Evolutionary conservation across 2,888 invertebrate genomes (phyloP), one percentile per base, ranked within the genome.

Genomic region (Acholoe squamosa): DNA sequence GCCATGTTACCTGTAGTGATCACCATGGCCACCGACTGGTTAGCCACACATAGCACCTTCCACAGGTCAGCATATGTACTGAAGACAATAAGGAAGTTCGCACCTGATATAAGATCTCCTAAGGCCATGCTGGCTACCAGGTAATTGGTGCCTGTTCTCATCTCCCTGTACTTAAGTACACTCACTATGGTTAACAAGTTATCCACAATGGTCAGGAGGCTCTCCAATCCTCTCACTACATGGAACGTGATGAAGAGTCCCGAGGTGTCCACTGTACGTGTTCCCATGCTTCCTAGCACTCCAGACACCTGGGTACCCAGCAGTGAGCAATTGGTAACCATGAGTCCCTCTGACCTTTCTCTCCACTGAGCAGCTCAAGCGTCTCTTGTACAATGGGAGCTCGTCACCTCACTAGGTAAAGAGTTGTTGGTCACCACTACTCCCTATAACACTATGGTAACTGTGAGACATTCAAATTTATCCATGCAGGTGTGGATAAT

Each of bases 1-100:
- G 33, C 51, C 19, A 84, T 16, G 25, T 84, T 84, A 1, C 43
- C 43, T 3, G 43, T 16, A 25, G 84, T 84, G 7, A 84, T 34
- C 51, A 84, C 43, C 34, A 84, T 33, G 34, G 84, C 84, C 43
- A 84, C 84, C 1, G 34, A 10, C 84, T 84, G 84, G 84, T 84
- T 84, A 14, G 25, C 33, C 22, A 84, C 51, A 84, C 84, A 84
- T 43, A 84, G 1, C 5, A 19, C 28, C 34, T 19, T 84, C 84
- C 84, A 84, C 25, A 51, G 3, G 34, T 0, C 12, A 0, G 34
- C 33, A 28, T 84, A 3, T 3, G 84, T 33, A 1, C 33, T 84
- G 84, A 34, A 34, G 0, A 43, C 28, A 5, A 43, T 1, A 1
- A 84, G n/a, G 84, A 51, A 51, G 33, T 84, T 84, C 14, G 43